These are phyloP conservation scores for Crypturellus tataupa DNA, from an alignment of 2,797 vertebrate species.

Conservation along the genomic window DNA sequence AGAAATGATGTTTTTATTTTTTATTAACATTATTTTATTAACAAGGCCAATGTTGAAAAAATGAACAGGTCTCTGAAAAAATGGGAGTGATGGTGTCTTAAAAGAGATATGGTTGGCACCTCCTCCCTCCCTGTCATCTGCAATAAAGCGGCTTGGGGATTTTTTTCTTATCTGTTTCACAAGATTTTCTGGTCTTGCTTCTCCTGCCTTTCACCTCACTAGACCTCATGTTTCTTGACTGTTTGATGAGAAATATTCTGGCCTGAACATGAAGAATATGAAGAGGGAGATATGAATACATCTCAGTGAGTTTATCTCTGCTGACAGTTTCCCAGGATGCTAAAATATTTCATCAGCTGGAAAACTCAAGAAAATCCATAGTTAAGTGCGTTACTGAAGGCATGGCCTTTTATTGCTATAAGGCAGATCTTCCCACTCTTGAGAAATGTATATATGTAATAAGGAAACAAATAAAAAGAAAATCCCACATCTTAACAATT, in stretches of 20 bases:
- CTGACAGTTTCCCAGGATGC: not conserved
- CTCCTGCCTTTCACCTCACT: not conserved
- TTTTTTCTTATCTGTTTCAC: not conserved
- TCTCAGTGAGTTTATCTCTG: not conserved
- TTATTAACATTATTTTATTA: not conserved
- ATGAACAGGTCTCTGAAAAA: not conserved
- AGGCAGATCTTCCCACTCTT: not conserved
- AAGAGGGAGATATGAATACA: not conserved
- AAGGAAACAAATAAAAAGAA: not conserved
- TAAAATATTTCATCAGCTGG: not conserved
- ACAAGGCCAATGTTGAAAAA: not conserved
- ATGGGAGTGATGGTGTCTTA: not conserved
- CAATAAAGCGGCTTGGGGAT: not conserved
- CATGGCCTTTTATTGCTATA: not conserved
- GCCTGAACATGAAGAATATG: not conserved
- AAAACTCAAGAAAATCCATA: not conserved
- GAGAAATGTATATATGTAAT: not conserved
- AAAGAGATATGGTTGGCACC: not conserved
- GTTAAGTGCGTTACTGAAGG: not conserved
- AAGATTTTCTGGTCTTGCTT: not conserved
- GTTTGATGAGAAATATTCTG: rapidly evolving
- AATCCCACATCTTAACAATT: not conserved
- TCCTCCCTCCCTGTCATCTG: not conserved
- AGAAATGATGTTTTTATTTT: rapidly evolving
- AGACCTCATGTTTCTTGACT: not conserved